Base-by-base conservation (phyloP, 2,797 vertebrate genomes). In the Sarcophilus harrisii region DNA sequence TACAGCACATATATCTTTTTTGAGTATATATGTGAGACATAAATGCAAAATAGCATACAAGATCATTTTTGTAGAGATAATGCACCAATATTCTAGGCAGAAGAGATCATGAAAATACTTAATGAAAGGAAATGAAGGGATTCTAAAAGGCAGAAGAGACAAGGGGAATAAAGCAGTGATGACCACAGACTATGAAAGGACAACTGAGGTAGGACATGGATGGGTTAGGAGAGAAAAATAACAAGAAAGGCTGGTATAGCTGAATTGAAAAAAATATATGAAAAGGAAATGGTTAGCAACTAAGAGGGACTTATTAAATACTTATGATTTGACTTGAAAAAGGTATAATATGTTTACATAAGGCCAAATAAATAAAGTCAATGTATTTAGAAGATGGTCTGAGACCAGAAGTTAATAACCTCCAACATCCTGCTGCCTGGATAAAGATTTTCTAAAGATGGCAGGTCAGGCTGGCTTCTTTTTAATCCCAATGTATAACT, bases 391-490 rank as follows among this genome's bases (percentile, higher is more conserved):
- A 87, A 1, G 38, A 49, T 49, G 73, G 38, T 49, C 38, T 45
- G 21, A 12, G 73, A 87, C 9, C 38, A 49, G 38, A 87, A 49
- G 38, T 27, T 45, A 87, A 81, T 45, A 27, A 87, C 24, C 9
- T 45, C 38, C 73, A 21, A 45, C 38, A 81, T 45, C 8, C 21
- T 45, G 38, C 8, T 28, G 11, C 58, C 90, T 21, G 24, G 57
- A 4, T 38, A 90, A 96, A 92, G 28, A 45, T 94, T 92, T 95
- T 91, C n/a, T 93, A 92, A 49, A 92, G 38, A 55, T 90, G 60
- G 8, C 27, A 21, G 62, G 30, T 93, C 21, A 32, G n/a, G 49
- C 59, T 90, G 58, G 90, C 92, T 6, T 30, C 49, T 11, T 95
- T 92, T 96, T 66, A 91, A n/a, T 92, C 90, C 93, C 4, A 0